A percentile compares a stretch with the other conserved stretches of the same genome.
Conservation (phyloP, 64 coral and sea anemone species). For the Astreopora myriophthalma region DNA sequence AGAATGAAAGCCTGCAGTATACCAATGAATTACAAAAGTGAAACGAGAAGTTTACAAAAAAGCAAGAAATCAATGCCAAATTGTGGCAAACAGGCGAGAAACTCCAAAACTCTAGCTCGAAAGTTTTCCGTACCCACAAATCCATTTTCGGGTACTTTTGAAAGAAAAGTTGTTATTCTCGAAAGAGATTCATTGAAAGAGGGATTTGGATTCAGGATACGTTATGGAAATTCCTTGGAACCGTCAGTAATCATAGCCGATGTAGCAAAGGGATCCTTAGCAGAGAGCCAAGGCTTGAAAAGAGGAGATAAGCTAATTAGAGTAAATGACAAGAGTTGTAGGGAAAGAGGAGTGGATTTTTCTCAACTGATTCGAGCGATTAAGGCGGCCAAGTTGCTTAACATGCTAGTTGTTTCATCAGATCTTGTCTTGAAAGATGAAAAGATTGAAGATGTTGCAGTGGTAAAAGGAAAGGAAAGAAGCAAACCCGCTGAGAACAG, state of each 20-base stretch:
- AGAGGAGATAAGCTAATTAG: conserved; percentile 40
- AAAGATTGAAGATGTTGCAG: not conserved
- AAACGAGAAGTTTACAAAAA: not conserved
- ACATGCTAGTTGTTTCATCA: conserved; percentile 28
- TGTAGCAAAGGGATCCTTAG: conserved; percentile 54
- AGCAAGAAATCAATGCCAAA: not conserved
- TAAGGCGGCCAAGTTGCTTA: conserved; percentile 17
- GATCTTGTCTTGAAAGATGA: not conserved
- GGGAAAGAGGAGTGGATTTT: not conserved
- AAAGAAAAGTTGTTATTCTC: conserved; percentile 8
- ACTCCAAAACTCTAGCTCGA: not conserved
- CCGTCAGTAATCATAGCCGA: conserved; percentile 39
- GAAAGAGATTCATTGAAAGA: conserved; percentile 49
- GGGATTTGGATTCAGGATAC: conserved; percentile 70
- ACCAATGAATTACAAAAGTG: not conserved
- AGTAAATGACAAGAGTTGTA: conserved; percentile 59
- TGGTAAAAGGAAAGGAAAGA: not conserved
- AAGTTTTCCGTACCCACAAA: not conserved
- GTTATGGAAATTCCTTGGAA: conserved; percentile 16
- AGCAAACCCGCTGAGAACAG: not conserved
- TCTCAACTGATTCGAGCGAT: not conserved
- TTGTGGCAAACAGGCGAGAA: not conserved
- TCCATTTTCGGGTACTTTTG: not conserved
- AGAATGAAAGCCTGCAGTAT: not conserved
- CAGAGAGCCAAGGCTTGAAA: conserved; percentile 48